Base-by-base conservation (phyloP, 1,140 invertebrate species). In the Caenorhabditis remanei region DNA sequence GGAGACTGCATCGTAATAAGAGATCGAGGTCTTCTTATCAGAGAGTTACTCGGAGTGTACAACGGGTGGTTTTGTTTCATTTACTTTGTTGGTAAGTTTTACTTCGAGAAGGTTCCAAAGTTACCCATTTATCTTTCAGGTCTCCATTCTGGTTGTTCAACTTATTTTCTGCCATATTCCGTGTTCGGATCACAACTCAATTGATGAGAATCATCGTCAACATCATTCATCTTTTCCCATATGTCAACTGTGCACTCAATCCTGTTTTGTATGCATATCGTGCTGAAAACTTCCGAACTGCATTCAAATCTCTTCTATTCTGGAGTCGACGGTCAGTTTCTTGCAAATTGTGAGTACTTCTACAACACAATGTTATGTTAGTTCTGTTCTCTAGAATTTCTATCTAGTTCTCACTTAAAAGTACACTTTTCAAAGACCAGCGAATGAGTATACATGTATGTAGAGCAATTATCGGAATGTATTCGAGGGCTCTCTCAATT, bases 91-190 rank as follows among this genome's bases (percentile, higher is more conserved):
- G 91, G 91, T 92, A 19, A 84, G 88, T 67, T 67, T 8, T 3
- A 6, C 4, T 32, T 32, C 14, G 40, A 13, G 21, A 32, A 63
- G 32, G 32, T 24, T 63, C 13, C 6, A 63, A 63, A 2, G 11
- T 21, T 8, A 58, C 32, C 32, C 32, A 21, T 0, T 58, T 0
- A 0, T n/a, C n/a, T 32, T 83, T 85, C 53, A 92, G 90, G 91
- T 90, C 92, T 8, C 92, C 92, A 13, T 92, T 92, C 83, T 92
- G 91, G 91, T 87, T 92, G 2, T 92, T 92, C 89, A 92, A 92
- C 65, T 83, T 92, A 32, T 93, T 92, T 87, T 89, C 90, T 61
- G 90, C 92, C 21, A 90, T 92, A 16, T 92, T 92, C 61, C 88
- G 90, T 13, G 75, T 90, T n/a, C 85, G 92, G 56, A 91, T 93